Evolutionary conservation across 2,113 vertebrate species (phyloP).

Genomic region (Melanerpes aurifrons): DNA sequence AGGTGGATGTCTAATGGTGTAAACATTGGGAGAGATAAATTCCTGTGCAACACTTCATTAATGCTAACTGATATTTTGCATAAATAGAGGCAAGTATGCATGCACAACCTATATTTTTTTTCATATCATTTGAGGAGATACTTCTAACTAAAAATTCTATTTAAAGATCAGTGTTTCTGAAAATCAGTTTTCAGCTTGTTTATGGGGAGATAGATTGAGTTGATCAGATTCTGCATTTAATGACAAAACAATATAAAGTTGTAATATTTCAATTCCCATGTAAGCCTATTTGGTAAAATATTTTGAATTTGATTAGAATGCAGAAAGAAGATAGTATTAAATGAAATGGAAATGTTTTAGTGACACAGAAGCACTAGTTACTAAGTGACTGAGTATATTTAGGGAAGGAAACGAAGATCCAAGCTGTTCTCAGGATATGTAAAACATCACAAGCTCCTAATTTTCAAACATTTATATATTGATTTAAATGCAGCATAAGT

Average conservation of each 20-base stretch:
- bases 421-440: background rate
- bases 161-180: constrained; percentile 13
- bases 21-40: background rate
- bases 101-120: background rate
- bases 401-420: background rate
- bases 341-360: constrained; percentile 33
- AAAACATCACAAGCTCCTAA: background rate
- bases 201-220: constrained; percentile 17
- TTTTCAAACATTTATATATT: background rate
- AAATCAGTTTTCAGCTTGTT: constrained; percentile 27
- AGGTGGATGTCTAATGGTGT: background rate
- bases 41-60: background rate
- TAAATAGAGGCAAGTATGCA: constrained; percentile 12
- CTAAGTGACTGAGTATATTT: background rate
- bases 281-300: background rate
- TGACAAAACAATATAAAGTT: background rate
- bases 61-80: constrained; percentile 32
- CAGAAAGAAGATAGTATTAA: background rate
- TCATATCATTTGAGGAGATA: background rate
- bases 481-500: background rate
- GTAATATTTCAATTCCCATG: constrained; percentile 33
- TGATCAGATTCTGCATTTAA: constrained; percentile 27
- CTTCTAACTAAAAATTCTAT: background rate
- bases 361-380: background rate
- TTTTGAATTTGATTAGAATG: background rate